Base-by-base conservation (phyloP, 2,797 vertebrate species). In the Champsocephalus gunnari region DNA sequence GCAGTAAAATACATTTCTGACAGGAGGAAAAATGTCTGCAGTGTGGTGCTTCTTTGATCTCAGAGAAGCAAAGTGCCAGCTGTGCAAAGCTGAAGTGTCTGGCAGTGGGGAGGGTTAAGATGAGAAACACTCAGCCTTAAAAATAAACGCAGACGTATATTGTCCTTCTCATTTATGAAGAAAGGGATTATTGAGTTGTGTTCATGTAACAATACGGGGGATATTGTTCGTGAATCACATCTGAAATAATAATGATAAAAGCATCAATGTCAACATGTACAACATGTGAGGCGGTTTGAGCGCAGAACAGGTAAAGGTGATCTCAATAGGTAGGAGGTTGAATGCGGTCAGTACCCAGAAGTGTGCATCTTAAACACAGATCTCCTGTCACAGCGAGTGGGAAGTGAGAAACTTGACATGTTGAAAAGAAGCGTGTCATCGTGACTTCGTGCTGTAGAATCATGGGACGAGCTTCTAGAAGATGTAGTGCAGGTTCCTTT, bases 1-100 rank as follows among this genome's bases (percentile, higher is more conserved):
- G 86, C 84, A 90, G 84, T 88, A 83, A 89, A 90, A 91, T 81
- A 88, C 75, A 82, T 86, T 87, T 90, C 77, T 85, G 74, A 79
- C 85, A 88, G 78, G 63, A 72, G 58, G 66, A 78, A 80, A 82
- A 82, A 87, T 77, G 82, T 87, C 87, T 87, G 89, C 88, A 88
- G 81, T 73, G 84, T 88, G 78, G 38, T 56, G 80, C 66, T 69
- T 74, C 81, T 90, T 90, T 89, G 85, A 90, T 90, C 89, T 89
- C 66, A 57, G 77, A 44, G 73, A 86, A 87, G 89, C 87, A 70
- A 84, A 73, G 77, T 84, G 83, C 86, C 88, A 89, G 80, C 89
- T 85, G 77, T 83, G 81, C 78, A 78, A 80, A 79, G 81, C 73
- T 73, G 54, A 80, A 64, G 81, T 69, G 82, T 79, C 80, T 85